Percentiles rank a stretch among this genome's conserved stretches.
Evolutionary conservation across 2,888 invertebrate species (phyloP).

Genomic region (Marasmarcha lunaedactyla): DNA sequence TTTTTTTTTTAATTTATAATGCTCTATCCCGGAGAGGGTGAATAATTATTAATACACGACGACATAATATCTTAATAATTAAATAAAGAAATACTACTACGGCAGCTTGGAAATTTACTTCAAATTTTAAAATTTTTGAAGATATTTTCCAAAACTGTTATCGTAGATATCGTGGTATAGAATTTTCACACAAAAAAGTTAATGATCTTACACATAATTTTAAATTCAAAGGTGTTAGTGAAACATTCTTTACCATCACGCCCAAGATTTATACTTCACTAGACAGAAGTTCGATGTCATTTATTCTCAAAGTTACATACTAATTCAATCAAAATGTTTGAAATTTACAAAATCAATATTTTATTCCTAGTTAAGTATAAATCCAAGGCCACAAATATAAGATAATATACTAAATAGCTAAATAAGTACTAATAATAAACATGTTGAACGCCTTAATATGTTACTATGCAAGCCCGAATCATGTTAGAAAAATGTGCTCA

Average conservation of each 20-base stretch:
- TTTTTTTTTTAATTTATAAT: conserved; percentile 27
- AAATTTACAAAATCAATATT: too few species aligned
- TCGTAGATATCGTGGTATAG: conserved; percentile 21
- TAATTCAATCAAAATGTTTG: too few species aligned
- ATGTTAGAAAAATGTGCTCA: conserved; percentile 26
- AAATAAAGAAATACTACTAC: conserved; percentile 31
- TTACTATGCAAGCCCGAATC: conserved; percentile 19
- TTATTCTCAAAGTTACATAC: too few species aligned
- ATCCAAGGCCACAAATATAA: background rate
- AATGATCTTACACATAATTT: too few species aligned
- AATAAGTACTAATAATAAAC: conserved; percentile 18
- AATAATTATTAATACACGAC: conserved; percentile 44
- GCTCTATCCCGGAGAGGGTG: conserved; percentile 56
- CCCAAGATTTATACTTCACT: too few species aligned
- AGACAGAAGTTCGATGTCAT: too few species aligned
- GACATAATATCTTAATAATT: conserved; percentile 44
- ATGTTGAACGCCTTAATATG: conserved; percentile 21
- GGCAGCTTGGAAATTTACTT: conserved; percentile 31
- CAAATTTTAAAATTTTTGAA: conserved; percentile 10
- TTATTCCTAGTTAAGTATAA: too few species aligned
- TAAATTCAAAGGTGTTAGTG: background rate
- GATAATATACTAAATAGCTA: conserved; percentile 16
- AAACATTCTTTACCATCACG: background rate
- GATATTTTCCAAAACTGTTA: conserved; percentile 39
- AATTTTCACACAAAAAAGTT: too few species aligned